Evolutionary conservation across 2,888 invertebrate species (phyloP).

Genomic region (Muscina levida): DNA sequence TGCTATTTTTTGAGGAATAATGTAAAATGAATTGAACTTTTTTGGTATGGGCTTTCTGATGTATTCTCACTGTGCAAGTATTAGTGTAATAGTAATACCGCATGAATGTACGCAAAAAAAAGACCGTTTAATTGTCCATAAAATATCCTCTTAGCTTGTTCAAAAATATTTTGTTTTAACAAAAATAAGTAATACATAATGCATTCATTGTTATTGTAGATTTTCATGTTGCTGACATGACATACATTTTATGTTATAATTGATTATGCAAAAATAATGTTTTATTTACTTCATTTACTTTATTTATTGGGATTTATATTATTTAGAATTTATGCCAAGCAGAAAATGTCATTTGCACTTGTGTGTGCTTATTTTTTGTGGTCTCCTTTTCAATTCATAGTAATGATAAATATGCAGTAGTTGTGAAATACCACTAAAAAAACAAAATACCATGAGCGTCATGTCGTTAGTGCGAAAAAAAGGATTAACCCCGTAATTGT

Average conservation of each 20-base stretch:
- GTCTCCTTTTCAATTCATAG: slow-evolving; percentile 38
- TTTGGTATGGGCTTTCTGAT: too few relatives aligned
- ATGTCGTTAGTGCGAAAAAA: too few relatives aligned
- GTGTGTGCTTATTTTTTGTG: slow-evolving; percentile 14
- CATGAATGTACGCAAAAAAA: neutral
- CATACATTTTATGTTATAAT: slow-evolving; percentile 12
- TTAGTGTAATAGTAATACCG: neutral
- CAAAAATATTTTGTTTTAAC: neutral
- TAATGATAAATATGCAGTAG: slow-evolving; percentile 43
- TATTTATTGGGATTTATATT: neutral
- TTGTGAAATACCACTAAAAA: too few relatives aligned
- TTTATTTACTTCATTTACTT: neutral
- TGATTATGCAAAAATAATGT: slow-evolving; percentile 22
- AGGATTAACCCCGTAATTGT: too few relatives aligned
- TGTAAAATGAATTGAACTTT: too few relatives aligned
- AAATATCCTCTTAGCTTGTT: neutral
- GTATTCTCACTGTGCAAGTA: too few relatives aligned
- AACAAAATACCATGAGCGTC: too few relatives aligned
- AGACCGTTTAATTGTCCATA: slow-evolving; percentile 46
- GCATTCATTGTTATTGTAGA: neutral
- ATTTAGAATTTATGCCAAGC: slow-evolving; percentile 7
- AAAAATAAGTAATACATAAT: neutral
- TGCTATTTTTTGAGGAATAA: too few relatives aligned
- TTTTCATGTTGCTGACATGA: slow-evolving; percentile 47
- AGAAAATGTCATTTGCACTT: slow-evolving; percentile 58